Evolutionary conservation across 2,888 invertebrate species (phyloP).

Genomic region (Tipula vernalis): DNA sequence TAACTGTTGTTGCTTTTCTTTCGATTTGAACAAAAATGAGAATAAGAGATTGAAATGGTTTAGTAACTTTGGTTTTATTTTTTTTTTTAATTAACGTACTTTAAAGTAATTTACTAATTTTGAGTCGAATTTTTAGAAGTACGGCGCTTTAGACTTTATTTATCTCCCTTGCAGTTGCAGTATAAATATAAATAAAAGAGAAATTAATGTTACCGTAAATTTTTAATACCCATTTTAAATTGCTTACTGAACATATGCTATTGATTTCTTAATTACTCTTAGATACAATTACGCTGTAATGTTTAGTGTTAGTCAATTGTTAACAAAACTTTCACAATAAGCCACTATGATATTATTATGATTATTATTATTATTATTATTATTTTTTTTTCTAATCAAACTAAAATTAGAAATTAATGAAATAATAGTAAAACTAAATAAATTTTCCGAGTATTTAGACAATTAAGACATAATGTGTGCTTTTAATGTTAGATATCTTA

Average conservation of each 20-base stretch:
- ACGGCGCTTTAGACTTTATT: background rate
- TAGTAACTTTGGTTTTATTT: background rate
- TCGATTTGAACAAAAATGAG: background rate
- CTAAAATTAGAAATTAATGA: background rate
- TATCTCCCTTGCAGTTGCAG: background rate
- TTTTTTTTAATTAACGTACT: background rate
- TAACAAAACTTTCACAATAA: constrained; percentile 6
- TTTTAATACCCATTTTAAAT: background rate
- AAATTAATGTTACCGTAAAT: background rate
- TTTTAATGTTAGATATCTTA: no score
- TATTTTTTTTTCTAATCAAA: background rate
- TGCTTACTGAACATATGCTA: background rate
- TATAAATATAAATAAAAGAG: background rate
- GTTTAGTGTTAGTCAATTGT: background rate
- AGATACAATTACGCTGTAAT: background rate
- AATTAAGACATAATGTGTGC: no score
- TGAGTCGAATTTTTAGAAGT: background rate
- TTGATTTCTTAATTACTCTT: constrained; percentile 4
- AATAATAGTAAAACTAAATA: background rate
- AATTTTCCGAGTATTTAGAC: background rate
- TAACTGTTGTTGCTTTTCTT: background rate
- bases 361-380: background rate
- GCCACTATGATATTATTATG: background rate
- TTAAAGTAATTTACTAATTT: background rate
- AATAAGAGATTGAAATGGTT: background rate